Conservation (phyloP, 37 sponge, comb jelly and placozoan genomes). For the Crambe crambe region DNA sequence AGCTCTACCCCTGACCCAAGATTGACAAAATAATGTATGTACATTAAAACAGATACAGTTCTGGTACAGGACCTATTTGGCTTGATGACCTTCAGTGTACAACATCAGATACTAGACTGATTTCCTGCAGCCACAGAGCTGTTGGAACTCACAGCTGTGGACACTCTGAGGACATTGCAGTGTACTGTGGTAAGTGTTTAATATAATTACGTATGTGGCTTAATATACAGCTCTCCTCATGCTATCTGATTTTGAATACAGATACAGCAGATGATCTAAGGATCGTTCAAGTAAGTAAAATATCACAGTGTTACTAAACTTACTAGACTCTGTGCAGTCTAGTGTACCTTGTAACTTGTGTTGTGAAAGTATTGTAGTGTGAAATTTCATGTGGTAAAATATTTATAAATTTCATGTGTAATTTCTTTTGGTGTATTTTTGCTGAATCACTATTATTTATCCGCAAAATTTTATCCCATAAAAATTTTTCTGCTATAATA, state of each 20-base stretch:
- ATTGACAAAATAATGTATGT: too few species aligned
- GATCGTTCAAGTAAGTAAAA: constrained; percentile 1
- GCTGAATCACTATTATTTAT: too few species aligned
- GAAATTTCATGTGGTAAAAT: too few species aligned
- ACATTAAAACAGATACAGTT: constrained; percentile 6
- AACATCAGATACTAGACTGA: constrained; percentile 6
- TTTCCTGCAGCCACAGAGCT: constrained; percentile 2
- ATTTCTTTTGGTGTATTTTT: too few species aligned
- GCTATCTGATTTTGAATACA: not conserved
- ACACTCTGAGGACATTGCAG: constrained; percentile 16
- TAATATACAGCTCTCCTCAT: not conserved
- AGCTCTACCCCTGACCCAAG: too few species aligned
- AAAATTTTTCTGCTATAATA: too few species aligned
- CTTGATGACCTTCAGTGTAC: constrained; percentile 24
- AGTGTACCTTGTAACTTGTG: too few species aligned
- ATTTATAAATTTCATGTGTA: too few species aligned
- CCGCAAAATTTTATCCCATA: too few species aligned
- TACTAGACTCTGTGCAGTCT: not conserved
- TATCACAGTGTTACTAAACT: not conserved
- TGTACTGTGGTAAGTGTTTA: too few species aligned
- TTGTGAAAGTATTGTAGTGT: too few species aligned
- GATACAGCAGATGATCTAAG: not conserved
- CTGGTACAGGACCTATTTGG: constrained; percentile 26
- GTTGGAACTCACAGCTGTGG: constrained; percentile 18
- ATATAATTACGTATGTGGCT: not conserved